These are phyloP conservation scores for Argopecten irradians DNA, from an alignment of 1,140 invertebrate species.

Conservation along the genomic window DNA sequence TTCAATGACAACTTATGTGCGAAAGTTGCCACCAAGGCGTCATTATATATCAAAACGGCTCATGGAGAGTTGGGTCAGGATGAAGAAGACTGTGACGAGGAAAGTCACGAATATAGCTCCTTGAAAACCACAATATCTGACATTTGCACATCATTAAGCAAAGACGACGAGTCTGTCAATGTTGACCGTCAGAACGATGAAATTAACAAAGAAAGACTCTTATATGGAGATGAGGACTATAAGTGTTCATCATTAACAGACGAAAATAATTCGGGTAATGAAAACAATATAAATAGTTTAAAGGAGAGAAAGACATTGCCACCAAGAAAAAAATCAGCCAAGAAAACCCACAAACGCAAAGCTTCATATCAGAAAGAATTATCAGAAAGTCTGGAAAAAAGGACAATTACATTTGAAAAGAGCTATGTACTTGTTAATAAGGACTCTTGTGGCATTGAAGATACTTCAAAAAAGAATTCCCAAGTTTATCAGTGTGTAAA, in stretches of 20 bases:
- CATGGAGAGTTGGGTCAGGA: not conserved
- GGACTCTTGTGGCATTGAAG: not conserved
- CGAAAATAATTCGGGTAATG: not conserved
- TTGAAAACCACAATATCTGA: not conserved
- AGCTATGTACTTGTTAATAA: not conserved
- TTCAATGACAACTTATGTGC: not conserved
- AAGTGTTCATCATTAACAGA: not conserved
- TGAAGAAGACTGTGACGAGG: not conserved
- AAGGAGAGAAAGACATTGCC: not conserved
- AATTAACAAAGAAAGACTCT: not conserved
- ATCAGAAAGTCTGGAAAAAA: not conserved
- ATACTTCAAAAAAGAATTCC: not conserved
- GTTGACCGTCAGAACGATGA: not conserved
- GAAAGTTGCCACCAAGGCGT: no score
- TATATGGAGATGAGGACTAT: not conserved
- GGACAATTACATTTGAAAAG: not conserved
- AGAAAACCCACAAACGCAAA: not conserved
- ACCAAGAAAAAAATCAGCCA: not conserved
- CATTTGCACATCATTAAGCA: not conserved
- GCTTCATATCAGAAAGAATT: not conserved
- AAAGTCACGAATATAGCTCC: not conserved
- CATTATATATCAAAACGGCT: not conserved
- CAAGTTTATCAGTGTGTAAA: not conserved
- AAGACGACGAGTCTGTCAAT: not conserved
- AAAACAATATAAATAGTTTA: not conserved